Evolutionary conservation across 2,113 vertebrate species (phyloP), one percentile per base, ranked within the genome.

Genomic region (Melanotaenia duboulayi): DNA sequence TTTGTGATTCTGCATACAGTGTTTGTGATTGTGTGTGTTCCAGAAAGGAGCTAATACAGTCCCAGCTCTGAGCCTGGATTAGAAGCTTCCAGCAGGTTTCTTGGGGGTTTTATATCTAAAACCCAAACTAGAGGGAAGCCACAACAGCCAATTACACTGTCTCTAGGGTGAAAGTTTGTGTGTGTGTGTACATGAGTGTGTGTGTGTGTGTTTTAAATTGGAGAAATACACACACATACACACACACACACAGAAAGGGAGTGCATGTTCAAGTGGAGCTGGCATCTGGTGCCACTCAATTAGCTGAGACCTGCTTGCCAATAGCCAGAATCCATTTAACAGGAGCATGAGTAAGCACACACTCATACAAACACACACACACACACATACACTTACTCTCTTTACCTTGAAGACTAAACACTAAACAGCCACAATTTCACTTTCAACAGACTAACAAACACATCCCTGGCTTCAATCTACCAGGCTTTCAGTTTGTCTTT

Each of bases 61-160:
- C 84, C 78, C 73, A 61, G 76, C 84, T 82, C 84, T 82, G 65
- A 81, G 71, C 69, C 60, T 72, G 86, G 86, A 92, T 89, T 85
- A 88, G 80, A 76, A 65, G 72, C 82, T 78, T 84, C 84, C 82
- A 71, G 69, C 83, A 86, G 85, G 79, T 78, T 90, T 91, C 86
- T 87, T 71, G 81, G 87, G 86, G 88, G 82, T 65, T 87, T 92
- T 85, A 86, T 84, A 72, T 82, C 81, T 84, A 82, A 88, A 91
- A 83, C 78, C 83, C 74, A 77, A 90, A 87, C 79, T 83, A 89
- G 83, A 91, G 83, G 65, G 84, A 87, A 88, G 75, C 86, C 69
- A 78, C 76, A 81, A 87, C 86, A 88, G 81, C 92, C 88, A 92
- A 91, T 90, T 93, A 92, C 89, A 90, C 67, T 85, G 87, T 84